Evolutionary conservation across 2,888 invertebrate species (phyloP), one percentile per base, ranked within the genome.

Genomic region (Papilio protenor): DNA sequence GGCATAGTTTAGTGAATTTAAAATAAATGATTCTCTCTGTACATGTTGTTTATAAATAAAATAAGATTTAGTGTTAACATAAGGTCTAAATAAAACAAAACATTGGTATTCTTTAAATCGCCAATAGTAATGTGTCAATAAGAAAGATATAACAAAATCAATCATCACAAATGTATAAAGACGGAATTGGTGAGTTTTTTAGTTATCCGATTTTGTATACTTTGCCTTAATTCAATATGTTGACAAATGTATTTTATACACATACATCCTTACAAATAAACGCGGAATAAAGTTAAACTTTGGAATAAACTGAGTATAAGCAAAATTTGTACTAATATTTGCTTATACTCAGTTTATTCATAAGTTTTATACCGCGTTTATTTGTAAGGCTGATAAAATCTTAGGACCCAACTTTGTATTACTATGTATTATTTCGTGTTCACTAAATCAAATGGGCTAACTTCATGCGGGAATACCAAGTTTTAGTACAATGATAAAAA

Each of bases 11-110:
- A 77, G 73, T 75, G 16, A 64, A 75, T 33, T 75, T 23, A 77
- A 70, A 33, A 23, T 72, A 75, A 75, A 75, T 59, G 47, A 71
- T 55, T 21, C 49, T 23, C 70, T 71, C 3, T 79, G 77, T 77
- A 79, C 14, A 73, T 75, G 78, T 75, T 75, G 52, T 40, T 72
- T 75, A 55, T 78, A 78, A 75, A 78, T 78, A 73, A 70, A 21
- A 49, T 76, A 75, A 77, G 45, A 72, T 27, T 70, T 74, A 77
- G 55, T 45, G 71, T 71, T 59, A 47, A 71, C 70, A 23, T 70
- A 18, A 66, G 66, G 61, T 74, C 71, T 75, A 75, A 74, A 74
- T 77, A 40, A 18, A n/a, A n/a, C 21, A 66, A 69, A 66, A 10
- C 10, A 66, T n/a, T n/a, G 18, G 18, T 40, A 66, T 40, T 66